Conservation (phyloP, 2,888 invertebrate species). For the Tipula confusa region DNA sequence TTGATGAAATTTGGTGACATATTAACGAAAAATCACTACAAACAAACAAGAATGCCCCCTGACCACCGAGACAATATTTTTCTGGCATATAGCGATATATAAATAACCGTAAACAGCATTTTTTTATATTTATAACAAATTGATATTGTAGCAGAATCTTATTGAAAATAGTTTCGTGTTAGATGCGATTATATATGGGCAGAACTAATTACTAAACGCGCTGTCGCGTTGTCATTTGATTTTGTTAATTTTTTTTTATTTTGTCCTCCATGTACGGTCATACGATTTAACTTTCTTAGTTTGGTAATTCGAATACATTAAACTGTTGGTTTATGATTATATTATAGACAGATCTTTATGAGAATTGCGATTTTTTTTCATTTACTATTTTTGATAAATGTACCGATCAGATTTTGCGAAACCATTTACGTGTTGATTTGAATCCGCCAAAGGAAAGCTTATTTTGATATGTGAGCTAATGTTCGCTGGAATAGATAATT, state of each 20-base stretch:
- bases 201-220: not conserved
- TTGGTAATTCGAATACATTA: not conserved
- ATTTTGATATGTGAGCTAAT: too few relatives aligned
- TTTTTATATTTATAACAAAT: not conserved
- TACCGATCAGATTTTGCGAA: not conserved
- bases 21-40: too few relatives aligned
- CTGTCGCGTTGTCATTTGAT: not conserved
- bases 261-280: not conserved
- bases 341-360: not conserved
- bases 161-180: not conserved
- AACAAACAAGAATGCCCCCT: too few relatives aligned
- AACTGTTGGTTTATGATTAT: not conserved
- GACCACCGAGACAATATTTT: too few relatives aligned
- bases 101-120: not conserved
- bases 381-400: not conserved
- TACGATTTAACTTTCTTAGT: not conserved
- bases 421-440: not conserved
- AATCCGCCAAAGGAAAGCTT: not conserved
- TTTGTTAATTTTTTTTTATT: not conserved
- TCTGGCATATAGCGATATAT: too few relatives aligned
- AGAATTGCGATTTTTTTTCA: not conserved
- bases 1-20: too few relatives aligned
- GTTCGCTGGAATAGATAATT: too few relatives aligned
- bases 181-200: not conserved
- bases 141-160: not conserved